Evolutionary conservation across 2,888 invertebrate species (phyloP).

Genomic region (Patella pellucida): DNA sequence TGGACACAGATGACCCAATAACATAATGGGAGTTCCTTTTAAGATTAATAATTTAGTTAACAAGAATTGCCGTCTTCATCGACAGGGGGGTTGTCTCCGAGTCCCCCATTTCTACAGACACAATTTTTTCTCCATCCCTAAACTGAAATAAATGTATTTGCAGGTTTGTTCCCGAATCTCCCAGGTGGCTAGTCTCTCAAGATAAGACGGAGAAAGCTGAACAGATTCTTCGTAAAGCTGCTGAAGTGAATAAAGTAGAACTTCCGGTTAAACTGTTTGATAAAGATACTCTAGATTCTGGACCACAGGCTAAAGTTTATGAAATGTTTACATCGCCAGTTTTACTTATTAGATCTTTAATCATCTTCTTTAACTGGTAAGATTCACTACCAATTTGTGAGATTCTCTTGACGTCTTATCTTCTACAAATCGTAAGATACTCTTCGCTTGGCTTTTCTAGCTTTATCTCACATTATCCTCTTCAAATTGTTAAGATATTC

Average conservation of each 20-base stretch:
- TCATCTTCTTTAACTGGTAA: conserved; percentile 39
- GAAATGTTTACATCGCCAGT: conserved; percentile 29
- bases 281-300: conserved; percentile 28
- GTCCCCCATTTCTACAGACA: no score
- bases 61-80: no score
- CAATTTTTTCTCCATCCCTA: neutral
- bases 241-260: conserved; percentile 36
- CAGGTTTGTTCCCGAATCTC: conserved; percentile 89
- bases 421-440: no score
- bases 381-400: neutral
- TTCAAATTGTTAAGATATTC: no score
- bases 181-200: conserved; percentile 89
- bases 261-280: conserved; percentile 43
- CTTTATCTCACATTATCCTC: no score
- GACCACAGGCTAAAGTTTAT: conserved; percentile 38
- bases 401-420: no score
- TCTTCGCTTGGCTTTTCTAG: no score
- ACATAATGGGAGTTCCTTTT: no score
- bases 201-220: conserved; percentile 87
- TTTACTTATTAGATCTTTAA: conserved; percentile 23
- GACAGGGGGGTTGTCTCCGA: no score
- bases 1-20: no score
- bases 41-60: no score
- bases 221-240: conserved; percentile 74
- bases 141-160: conserved; percentile 12